Evolutionary conservation across 2,113 vertebrate species (phyloP).

Genomic region (Diglossa brunneiventris): DNA sequence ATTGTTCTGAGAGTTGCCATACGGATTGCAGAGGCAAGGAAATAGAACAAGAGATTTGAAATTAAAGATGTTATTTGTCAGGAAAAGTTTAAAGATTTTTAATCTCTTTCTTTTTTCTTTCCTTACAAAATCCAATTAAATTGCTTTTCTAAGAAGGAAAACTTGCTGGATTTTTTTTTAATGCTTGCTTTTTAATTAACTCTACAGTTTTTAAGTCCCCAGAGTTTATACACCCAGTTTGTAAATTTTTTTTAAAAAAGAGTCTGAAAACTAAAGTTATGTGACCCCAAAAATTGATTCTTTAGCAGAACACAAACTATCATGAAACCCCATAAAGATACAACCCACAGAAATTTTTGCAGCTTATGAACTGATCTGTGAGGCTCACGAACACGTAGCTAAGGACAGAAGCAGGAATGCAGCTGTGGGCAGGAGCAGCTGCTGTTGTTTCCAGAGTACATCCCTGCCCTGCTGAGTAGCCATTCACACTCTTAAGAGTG

Average conservation of each 20-base stretch:
- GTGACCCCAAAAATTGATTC: not conserved
- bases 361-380: not conserved
- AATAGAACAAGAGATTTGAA: not conserved
- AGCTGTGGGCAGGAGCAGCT: not conserved
- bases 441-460: not conserved
- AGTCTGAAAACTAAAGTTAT: not conserved
- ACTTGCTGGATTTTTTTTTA: not conserved
- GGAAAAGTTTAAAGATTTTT: not conserved
- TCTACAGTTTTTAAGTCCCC: not conserved
- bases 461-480: not conserved
- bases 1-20: not conserved
- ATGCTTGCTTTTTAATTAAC: not conserved
- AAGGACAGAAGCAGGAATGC: not conserved
- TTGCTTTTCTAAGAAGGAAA: not conserved
- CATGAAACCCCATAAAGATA: fast-evolving
- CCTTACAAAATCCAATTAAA: not conserved
- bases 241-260: not conserved
- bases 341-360: not conserved
- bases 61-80: not conserved
- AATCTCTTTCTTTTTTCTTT: not conserved
- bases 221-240: not conserved
- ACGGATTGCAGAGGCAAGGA: not conserved
- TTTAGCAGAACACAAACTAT: not conserved
- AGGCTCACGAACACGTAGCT: not conserved
- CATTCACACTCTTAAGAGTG: not conserved